A percentile compares a stretch with the other conserved stretches of the same genome.
phyloP scores from a whole-genome alignment of 2,888 invertebrate species.

The Helleia helle region DNA sequence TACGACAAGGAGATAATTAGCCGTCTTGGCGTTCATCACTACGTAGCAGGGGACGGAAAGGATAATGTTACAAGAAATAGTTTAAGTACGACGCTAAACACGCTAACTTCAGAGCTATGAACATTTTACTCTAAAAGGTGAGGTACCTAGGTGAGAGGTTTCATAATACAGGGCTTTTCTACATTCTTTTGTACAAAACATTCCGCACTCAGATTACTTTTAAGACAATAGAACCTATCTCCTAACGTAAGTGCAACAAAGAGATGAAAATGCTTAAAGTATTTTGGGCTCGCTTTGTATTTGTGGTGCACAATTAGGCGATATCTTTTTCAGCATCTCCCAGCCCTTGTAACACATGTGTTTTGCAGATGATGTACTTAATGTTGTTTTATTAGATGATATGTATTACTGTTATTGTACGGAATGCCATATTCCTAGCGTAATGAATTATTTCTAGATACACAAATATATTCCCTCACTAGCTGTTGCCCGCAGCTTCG shows the following conservation, averaged over 20 bases:
- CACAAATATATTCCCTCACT: no score
- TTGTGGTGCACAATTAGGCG: constrained; percentile 3
- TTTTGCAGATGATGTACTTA: no score
- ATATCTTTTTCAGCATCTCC: not conserved
- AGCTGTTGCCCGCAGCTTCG: no score
- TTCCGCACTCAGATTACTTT: constrained; percentile 9
- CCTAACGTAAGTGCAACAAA: constrained; percentile 4
- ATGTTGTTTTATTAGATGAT: not conserved
- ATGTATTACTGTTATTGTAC: no score
- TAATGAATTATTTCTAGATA: no score
- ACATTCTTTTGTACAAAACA: constrained; percentile 5
- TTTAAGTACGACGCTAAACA: not conserved
- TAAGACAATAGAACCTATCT: constrained; percentile 9
- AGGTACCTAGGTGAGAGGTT: no score
- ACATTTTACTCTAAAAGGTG: not conserved
- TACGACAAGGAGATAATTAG: no score
- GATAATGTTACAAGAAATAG: no score
- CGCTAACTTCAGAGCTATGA: not conserved
- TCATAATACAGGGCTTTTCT: constrained; percentile 4
- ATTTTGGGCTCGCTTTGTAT: not conserved
- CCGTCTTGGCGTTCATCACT: no score
- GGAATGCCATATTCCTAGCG: no score
- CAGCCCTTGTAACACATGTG: no score
- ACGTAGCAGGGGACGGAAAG: no score
- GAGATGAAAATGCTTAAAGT: constrained; percentile 1